Evolutionary conservation across 2,113 vertebrate genomes (phyloP).

Genomic region (Perca fluviatilis): DNA sequence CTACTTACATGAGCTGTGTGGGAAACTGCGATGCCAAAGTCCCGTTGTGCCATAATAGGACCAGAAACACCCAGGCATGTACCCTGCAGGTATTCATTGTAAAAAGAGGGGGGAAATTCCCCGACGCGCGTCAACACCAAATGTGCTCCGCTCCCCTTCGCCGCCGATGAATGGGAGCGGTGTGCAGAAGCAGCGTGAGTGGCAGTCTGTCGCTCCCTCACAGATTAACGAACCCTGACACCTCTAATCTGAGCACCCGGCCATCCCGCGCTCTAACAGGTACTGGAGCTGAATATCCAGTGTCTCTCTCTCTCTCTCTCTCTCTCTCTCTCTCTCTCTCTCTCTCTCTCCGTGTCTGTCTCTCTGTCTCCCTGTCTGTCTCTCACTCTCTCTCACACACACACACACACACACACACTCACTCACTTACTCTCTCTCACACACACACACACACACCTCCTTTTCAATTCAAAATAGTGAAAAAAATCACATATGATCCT

Average conservation of each 20-base stretch:
- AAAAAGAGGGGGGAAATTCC: slow-evolving; percentile 65
- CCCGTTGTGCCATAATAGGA: slow-evolving; percentile 85
- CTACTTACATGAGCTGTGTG: slow-evolving; percentile 91
- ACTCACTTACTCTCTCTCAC: neutral
- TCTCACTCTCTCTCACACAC: neutral
- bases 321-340: neutral
- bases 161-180: slow-evolving; percentile 52
- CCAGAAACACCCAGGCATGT: slow-evolving; percentile 86
- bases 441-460: neutral
- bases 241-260: slow-evolving; percentile 86
- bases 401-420: neutral
- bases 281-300: slow-evolving; percentile 70
- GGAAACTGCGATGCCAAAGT: slow-evolving; percentile 91
- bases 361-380: neutral
- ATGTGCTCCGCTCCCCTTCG: slow-evolving; percentile 45
- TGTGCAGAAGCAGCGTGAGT: slow-evolving; percentile 55
- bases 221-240: slow-evolving; percentile 80
- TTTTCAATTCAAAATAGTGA: neutral
- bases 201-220: slow-evolving; percentile 61
- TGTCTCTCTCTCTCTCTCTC: slow-evolving; percentile 28
- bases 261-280: slow-evolving; percentile 89
- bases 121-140: slow-evolving; percentile 64
- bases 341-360: neutral
- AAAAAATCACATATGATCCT: slow-evolving; percentile 13
- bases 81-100: slow-evolving; percentile 93